Conservation (phyloP, 1,140 invertebrate species). For the Anagrus nilaparvatae region DNA sequence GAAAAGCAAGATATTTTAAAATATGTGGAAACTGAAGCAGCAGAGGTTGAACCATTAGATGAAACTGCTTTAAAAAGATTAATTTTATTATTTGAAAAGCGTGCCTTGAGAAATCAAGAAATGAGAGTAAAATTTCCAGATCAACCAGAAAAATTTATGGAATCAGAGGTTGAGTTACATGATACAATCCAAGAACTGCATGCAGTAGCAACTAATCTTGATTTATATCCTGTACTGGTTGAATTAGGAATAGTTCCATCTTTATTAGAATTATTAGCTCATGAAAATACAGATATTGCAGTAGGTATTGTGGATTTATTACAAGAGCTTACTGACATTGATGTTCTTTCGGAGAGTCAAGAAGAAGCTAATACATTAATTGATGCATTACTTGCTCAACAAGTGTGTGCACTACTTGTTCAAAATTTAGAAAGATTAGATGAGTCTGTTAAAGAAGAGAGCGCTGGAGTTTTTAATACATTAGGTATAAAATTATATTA, state of each 20-base stretch:
- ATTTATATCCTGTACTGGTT: slow-evolving; percentile 86
- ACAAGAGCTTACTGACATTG: slow-evolving; percentile 92
- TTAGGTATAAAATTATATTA: slow-evolving; percentile 49
- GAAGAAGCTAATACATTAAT: slow-evolving; percentile 71
- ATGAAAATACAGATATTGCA: slow-evolving; percentile 94
- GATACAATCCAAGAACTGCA: slow-evolving; percentile 89
- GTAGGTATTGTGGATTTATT: slow-evolving; percentile 72
- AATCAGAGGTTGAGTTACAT: slow-evolving; percentile 93
- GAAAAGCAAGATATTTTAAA: slow-evolving; percentile 70
- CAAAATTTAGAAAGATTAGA: slow-evolving; percentile 91
- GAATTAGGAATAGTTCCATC: slow-evolving; percentile 82
- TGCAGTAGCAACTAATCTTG: slow-evolving; percentile 87
- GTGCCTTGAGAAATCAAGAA: slow-evolving; percentile 90
- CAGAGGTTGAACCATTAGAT: slow-evolving; percentile 74
- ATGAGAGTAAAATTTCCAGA: slow-evolving; percentile 98
- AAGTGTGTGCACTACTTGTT: slow-evolving; percentile 82
- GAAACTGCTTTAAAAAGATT: slow-evolving; percentile 81
- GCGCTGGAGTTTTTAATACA: slow-evolving; percentile 93
- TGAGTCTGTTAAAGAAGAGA: slow-evolving; percentile 88
- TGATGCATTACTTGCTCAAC: slow-evolving; percentile 72
- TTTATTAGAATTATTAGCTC: slow-evolving; percentile 83
- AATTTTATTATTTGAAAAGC: slow-evolving; percentile 88
- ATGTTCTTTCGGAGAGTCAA: slow-evolving; percentile 84
- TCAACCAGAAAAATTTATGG: slow-evolving; percentile 96
- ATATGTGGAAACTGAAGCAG: slow-evolving; percentile 72